A percentile compares a stretch with the other conserved stretches of the same genome.
Conservation (phyloP, 2,888 invertebrate genomes). For the Ephialtes manifestator region DNA sequence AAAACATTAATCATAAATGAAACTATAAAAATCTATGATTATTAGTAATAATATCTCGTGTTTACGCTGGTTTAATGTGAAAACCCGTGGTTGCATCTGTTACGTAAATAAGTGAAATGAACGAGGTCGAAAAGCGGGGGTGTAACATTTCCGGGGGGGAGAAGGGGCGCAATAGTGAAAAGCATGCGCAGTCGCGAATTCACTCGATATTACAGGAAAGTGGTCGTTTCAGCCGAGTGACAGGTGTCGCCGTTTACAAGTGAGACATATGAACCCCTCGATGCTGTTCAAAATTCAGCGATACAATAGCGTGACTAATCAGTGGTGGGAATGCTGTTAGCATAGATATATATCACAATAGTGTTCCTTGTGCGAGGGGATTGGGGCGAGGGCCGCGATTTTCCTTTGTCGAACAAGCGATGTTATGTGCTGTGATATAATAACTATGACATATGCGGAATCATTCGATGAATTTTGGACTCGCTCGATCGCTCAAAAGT, state of each 20-base stretch:
- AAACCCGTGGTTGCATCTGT: neutral
- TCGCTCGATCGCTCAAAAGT: neutral
- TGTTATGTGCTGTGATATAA: conserved; percentile 40
- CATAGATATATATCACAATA: conserved; percentile 6
- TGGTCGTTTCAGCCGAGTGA: conserved; percentile 73
- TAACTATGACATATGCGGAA: conserved; percentile 12
- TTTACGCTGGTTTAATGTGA: neutral
- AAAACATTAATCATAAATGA: neutral
- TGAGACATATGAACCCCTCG: conserved; percentile 51
- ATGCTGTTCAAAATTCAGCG: conserved; percentile 10
- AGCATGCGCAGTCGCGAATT: conserved; percentile 75
- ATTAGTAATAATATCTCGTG: neutral
- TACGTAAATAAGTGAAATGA: conserved; percentile 17
- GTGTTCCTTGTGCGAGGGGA: conserved; percentile 9
- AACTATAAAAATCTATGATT: neutral
- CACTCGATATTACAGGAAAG: conserved; percentile 78
- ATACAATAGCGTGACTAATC: conserved; percentile 6
- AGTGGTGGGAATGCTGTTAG: conserved; percentile 6
- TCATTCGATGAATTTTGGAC: neutral
- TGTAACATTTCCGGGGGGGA: conserved; percentile 34
- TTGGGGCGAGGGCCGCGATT: neutral
- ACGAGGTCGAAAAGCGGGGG: conserved; percentile 28
- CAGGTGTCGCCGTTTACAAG: conserved; percentile 79
- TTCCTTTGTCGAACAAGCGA: conserved; percentile 1
- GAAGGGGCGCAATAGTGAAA: conserved; percentile 5